These are phyloP conservation scores for Paramormyrops kingsleyae DNA, from an alignment of 2,113 vertebrate genomes.

Conservation along the genomic window DNA sequence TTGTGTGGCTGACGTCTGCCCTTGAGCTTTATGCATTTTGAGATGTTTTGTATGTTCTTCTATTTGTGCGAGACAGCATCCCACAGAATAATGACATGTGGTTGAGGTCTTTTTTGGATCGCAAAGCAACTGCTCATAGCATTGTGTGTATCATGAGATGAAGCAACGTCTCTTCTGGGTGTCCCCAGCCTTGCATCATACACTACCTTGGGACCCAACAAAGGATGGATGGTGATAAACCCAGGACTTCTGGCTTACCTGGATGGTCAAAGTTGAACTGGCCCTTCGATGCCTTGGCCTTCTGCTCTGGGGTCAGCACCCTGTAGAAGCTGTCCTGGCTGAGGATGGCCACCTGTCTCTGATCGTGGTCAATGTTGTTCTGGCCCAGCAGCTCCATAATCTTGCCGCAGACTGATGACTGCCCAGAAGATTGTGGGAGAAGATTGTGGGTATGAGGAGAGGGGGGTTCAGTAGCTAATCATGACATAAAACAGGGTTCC, in stretches of 20 bases:
- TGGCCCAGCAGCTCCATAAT: constrained; percentile 95
- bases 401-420: constrained; percentile 93
- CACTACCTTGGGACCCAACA: neutral
- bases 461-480: neutral
- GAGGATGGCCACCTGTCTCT: constrained; percentile 91
- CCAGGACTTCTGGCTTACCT: constrained; percentile 58
- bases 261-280: constrained; percentile 98
- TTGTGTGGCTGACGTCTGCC: neutral
- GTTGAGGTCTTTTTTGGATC: neutral
- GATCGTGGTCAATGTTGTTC: constrained; percentile 86
- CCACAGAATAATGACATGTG: neutral
- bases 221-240: neutral
- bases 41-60: neutral
- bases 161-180: neutral
- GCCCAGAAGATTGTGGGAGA: constrained; percentile 13
- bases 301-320: constrained; percentile 87
- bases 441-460: neutral
- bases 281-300: constrained; percentile 84
- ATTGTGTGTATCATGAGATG: neutral
- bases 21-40: neutral
- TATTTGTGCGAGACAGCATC: neutral
- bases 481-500: neutral
- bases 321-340: constrained; percentile 97
- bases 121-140: neutral
- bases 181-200: neutral